Evolutionary conservation across 2,113 vertebrate species (phyloP).

Genomic region (Siphamia tubifer): DNA sequence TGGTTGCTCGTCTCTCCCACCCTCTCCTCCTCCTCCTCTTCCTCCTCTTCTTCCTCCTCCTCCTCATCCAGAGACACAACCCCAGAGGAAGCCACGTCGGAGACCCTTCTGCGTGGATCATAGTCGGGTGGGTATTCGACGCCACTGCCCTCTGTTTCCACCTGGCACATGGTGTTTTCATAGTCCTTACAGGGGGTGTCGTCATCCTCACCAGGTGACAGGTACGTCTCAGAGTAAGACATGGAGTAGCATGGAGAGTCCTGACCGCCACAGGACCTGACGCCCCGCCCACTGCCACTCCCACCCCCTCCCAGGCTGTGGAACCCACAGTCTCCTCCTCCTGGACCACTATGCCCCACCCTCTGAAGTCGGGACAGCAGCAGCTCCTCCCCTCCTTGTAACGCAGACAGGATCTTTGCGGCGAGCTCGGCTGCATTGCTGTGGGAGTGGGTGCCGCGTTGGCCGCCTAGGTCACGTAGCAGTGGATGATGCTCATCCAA

Average conservation of each 20-base stretch:
- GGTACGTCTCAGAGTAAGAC: conserved; percentile 89
- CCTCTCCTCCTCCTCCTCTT: conserved; percentile 69
- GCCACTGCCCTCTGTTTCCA: conserved; percentile 36
- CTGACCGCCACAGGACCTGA: conserved; percentile 71
- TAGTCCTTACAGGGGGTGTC: conserved; percentile 89
- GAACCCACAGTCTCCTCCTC: conserved; percentile 85
- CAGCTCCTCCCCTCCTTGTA: conserved; percentile 84
- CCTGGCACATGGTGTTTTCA: conserved; percentile 67
- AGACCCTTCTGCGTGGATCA: conserved; percentile 83
- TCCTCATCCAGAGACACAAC: conserved; percentile 94
- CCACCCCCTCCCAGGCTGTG: conserved; percentile 81
- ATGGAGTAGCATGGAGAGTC: conserved; percentile 87
- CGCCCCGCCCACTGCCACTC: conserved; percentile 82
- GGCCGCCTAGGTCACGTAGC: conserved; percentile 78
- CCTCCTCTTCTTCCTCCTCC: conserved; percentile 79
- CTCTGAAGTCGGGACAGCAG: conserved; percentile 86
- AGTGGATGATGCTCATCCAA: conserved; percentile 89
- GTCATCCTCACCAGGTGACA: conserved; percentile 87
- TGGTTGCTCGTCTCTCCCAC: conserved; percentile 67
- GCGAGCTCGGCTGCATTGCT: conserved; percentile 84
- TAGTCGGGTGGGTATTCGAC: conserved; percentile 59
- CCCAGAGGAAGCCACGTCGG: conserved; percentile 91
- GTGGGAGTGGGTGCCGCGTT: conserved; percentile 68
- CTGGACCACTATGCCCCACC: conserved; percentile 74
- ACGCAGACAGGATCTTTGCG: conserved; percentile 88